phyloP scores from a whole-genome alignment of 2,113 vertebrate genomes.

The Ovibos moschatus region DNA sequence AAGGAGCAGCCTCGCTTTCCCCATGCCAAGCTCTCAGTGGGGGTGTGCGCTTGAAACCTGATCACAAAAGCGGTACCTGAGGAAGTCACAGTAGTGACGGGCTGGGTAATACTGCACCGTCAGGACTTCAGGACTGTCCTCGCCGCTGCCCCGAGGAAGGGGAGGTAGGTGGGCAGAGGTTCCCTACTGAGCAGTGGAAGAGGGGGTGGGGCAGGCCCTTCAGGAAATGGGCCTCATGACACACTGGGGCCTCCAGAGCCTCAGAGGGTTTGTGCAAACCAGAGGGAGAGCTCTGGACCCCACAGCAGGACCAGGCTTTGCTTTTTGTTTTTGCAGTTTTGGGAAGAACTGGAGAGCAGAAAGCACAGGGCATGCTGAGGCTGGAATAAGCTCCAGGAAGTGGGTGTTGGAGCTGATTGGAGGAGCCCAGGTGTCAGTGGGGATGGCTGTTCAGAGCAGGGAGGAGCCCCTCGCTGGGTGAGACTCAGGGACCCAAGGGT shows the following conservation, averaged over 20 bases:
- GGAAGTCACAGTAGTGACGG: background rate
- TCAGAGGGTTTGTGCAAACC: background rate
- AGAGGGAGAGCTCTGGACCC: background rate
- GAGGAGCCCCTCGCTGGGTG: accelerated
- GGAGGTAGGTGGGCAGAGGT: background rate
- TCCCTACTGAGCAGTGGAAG: background rate
- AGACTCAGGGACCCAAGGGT: background rate
- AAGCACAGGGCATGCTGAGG: accelerated
- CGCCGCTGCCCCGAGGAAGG: background rate
- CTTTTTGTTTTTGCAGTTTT: too few species aligned
- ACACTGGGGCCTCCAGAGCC: background rate
- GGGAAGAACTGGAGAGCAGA: background rate
- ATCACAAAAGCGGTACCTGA: accelerated
- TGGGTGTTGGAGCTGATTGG: accelerated
- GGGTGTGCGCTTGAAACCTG: background rate
- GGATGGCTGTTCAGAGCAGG: background rate
- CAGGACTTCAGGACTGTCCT: background rate
- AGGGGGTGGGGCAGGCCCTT: background rate
- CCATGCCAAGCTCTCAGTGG: background rate
- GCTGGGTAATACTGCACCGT: background rate
- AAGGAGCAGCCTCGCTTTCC: background rate
- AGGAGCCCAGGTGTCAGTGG: accelerated
- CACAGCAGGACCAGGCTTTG: too few species aligned
- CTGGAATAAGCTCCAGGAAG: too few species aligned
- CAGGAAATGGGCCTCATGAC: background rate